A percentile compares a stretch with the other conserved stretches of the same genome.
Conservation (phyloP, 2,797 vertebrate genomes). For the Lophius americanus region DNA sequence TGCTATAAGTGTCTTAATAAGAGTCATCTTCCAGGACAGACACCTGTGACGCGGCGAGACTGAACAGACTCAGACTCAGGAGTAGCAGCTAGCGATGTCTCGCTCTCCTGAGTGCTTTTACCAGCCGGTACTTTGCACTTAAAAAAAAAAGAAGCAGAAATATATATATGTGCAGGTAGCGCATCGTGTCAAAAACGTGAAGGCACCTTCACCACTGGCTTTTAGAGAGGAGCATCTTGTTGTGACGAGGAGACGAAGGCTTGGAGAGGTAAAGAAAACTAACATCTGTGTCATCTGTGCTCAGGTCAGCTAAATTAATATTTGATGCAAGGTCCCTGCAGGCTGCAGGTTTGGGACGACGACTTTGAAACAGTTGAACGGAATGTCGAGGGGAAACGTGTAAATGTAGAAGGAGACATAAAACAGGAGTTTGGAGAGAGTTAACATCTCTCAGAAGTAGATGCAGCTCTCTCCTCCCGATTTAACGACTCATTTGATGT, state of each 20-base stretch:
- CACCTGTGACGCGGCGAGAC: not conserved
- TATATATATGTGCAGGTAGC: conserved; percentile 11
- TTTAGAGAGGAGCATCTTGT: conserved; percentile 31
- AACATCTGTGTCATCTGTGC: conserved; percentile 44
- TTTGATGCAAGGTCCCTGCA: conserved; percentile 58
- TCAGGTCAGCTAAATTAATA: conserved; percentile 67
- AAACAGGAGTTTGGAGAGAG: not conserved
- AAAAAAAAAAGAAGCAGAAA: not conserved
- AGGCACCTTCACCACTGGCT: conserved; percentile 44
- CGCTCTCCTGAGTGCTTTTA: conserved; percentile 7
- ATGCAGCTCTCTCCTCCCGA: conserved; percentile 8
- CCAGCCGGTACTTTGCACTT: conserved; percentile 35
- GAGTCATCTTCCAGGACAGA: conserved; percentile 20
- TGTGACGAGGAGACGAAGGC: conserved; percentile 44
- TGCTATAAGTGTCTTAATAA: conserved; percentile 13
- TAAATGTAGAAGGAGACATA: not conserved
- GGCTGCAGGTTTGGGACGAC: conserved; percentile 32
- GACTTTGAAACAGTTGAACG: conserved; percentile 41
- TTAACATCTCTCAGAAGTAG: not conserved
- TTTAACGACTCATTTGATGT: conserved; percentile 10
- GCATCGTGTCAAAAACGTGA: conserved; percentile 25
- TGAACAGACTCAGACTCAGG: conserved; percentile 18
- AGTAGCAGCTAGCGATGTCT: conserved; percentile 14
- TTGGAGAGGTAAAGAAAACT: conserved; percentile 31
- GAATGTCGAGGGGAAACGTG: conserved; percentile 21